Base-by-base conservation (phyloP, 2,113 vertebrate species). In the Hippocampus guttulatus region DNA sequence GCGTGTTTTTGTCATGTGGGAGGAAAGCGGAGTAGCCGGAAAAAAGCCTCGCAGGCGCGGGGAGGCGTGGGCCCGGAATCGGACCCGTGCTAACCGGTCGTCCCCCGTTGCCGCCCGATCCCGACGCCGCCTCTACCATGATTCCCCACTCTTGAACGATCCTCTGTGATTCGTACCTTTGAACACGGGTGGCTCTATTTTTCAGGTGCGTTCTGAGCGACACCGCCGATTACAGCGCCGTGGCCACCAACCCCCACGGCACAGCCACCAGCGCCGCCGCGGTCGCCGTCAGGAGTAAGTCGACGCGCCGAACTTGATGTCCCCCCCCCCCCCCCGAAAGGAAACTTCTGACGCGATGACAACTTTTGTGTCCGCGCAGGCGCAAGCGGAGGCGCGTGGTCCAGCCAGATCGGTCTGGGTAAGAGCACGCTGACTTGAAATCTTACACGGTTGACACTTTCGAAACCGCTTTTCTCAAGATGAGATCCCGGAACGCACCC, bases 161-260 rank as follows among this genome's bases (percentile, higher is more conserved):
- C n/a, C 33, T 38, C 33, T 43, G 45, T 5, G 3, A 47, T 47
- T 47, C 0, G 12, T 16, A 47, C 14, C 5, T 18, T 49, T 18
- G 47, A 49, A 49, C 47, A 0, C 16, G 3, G 15, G 43, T 3
- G 3, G 43, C n/a, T 64, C 21, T 1, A 9, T 9, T 51, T 0
- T 74, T 12, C 63, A 98, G 97, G 93, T 95, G 94, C 40, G 77
- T 86, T 65, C 93, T 95, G 57, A 94, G 94, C 14, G 96, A 99
- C 72, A 95, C 94, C 0, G 97, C 94, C 0, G 96, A 95, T 6
- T 99, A 98, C 86, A 94, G 94, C 0, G 97, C 94, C 0, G 95
- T 98, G 81, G 96, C 95, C 9, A 96, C 93, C 49, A 99, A 96
- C 18, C 73, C 81, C 1, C 91, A 98, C 0, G 96, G 97, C 11